Evolutionary conservation across 2,888 invertebrate species (phyloP).

Genomic region (Eulithis testata): DNA sequence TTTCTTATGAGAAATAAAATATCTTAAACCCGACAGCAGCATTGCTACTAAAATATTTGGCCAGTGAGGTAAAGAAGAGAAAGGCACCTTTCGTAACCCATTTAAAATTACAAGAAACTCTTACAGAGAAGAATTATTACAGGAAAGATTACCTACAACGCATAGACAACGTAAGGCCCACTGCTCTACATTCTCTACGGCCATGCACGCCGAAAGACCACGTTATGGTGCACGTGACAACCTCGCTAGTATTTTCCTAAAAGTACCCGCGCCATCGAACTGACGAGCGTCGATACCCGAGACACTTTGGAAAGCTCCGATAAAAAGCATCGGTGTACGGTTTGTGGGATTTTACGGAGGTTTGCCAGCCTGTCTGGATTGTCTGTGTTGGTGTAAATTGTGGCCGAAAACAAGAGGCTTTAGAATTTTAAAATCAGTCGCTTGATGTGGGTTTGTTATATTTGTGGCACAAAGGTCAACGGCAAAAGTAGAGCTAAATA

Average conservation of each 20-base stretch:
- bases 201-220: constrained; percentile 45
- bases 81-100: too few species aligned
- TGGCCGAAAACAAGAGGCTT: neutral
- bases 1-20: too few species aligned
- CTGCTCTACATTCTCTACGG: neutral
- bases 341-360: constrained; percentile 20
- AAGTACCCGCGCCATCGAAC: constrained; percentile 48
- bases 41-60: too few species aligned
- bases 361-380: constrained; percentile 10
- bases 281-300: constrained; percentile 47
- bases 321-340: constrained; percentile 13
- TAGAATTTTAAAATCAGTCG: neutral
- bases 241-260: constrained; percentile 61
- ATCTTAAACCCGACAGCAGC: too few species aligned
- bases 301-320: constrained; percentile 15
- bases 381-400: constrained; percentile 1
- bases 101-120: too few species aligned
- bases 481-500: too few species aligned
- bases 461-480: too few species aligned
- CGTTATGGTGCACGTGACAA: constrained; percentile 61
- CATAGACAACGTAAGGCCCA: neutral
- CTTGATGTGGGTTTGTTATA: neutral
- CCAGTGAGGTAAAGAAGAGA: too few species aligned
- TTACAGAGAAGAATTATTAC: too few species aligned
- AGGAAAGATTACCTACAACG: too few species aligned